Base-by-base conservation (phyloP, 1,140 invertebrate species). In the Diorhabda sublineata region DNA sequence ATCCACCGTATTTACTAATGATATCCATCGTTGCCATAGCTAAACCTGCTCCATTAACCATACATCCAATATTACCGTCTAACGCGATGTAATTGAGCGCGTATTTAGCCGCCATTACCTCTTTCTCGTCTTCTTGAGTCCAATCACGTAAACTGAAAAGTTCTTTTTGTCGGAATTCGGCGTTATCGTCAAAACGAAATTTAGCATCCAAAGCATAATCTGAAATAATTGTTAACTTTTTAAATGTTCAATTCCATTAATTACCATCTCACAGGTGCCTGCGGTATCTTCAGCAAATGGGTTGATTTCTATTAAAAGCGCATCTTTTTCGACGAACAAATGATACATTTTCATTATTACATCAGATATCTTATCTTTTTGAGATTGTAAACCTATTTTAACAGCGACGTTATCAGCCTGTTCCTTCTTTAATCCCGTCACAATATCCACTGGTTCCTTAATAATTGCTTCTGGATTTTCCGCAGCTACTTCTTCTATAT, bases 11-110 rank as follows among this genome's bases (percentile, higher is more conserved):
- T 64, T 97, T 82, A 78, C 96, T 96, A 76, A 98, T 98, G 62
- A 98, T 97, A 79, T 98, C 96, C 95, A 97, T 97, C 3, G 96
- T 98, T 43, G 96, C 96, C 96, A 98, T 98, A 8, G 97, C 97
- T 67, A 99, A 83, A 68, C 97, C 97, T 73, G 97, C 97, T 58
- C 97, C 97, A 81, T 99, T 99, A 2, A 98, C 97, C 86, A 89
- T 87, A 77, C 88, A 89, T 4, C 88, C 90, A 75, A 91, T 91
- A 69, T 88, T 92, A 7, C 97, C 97, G 83, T 98, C 96, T 41
- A 99, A 87, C 45, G 95, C 92, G 82, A 99, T 98, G 82, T 98
- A 99, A 82, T 99, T 99, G 45, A 99, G 84, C 78, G 96, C 93
- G 74, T 90, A 92, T 79, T 95, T 93, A 7, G 93, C 90, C 41